Evolutionary conservation across 2,113 vertebrate species (phyloP).

Genomic region (Scomber scombrus): DNA sequence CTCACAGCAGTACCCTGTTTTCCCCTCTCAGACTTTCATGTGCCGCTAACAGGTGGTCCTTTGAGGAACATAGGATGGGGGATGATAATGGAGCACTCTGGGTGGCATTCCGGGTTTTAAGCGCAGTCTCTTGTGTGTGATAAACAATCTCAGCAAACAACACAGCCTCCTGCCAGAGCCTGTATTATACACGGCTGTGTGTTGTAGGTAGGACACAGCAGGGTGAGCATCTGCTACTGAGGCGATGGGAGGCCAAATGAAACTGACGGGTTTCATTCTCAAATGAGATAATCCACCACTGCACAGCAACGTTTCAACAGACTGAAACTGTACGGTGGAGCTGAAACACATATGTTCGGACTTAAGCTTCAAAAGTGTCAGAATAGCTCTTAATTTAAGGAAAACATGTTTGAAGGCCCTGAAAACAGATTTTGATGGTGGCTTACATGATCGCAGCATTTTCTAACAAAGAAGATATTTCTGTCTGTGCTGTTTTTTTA

Average conservation of each 20-base stretch:
- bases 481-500: too few species aligned
- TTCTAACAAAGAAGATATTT: too few species aligned
- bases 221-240: constrained; percentile 62
- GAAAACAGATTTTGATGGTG: not conserved
- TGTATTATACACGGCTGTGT: constrained; percentile 49
- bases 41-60: constrained; percentile 77
- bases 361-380: not conserved
- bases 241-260: constrained; percentile 36
- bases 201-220: constrained; percentile 61
- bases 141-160: constrained; percentile 61
- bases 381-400: not conserved
- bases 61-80: constrained; percentile 58
- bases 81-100: constrained; percentile 70
- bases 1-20: constrained; percentile 51
- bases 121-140: constrained; percentile 57
- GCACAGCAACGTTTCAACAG: constrained; percentile 18
- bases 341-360: not conserved
- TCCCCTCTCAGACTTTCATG: constrained; percentile 57
- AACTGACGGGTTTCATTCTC: constrained; percentile 31
- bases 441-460: too few species aligned
- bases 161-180: constrained; percentile 51
- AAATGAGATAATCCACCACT: constrained; percentile 35
- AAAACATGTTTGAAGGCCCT: not conserved
- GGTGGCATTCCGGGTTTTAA: constrained; percentile 67
- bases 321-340: not conserved